These are phyloP conservation scores for Oegoconia quadripuncta DNA, from an alignment of 2,888 invertebrate genomes.

Conservation along the genomic window DNA sequence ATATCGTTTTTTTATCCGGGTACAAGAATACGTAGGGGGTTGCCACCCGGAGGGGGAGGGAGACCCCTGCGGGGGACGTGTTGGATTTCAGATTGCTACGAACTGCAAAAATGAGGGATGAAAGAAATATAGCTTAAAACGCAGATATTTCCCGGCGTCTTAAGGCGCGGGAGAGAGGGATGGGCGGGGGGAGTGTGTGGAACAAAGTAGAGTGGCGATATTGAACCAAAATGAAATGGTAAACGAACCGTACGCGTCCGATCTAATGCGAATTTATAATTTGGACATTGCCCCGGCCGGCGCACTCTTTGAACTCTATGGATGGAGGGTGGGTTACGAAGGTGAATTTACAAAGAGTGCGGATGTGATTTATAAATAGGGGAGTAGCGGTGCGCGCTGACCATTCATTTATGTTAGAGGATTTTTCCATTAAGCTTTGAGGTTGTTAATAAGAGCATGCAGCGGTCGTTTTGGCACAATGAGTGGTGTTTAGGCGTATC, in stretches of 20 bases:
- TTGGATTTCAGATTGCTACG: slow-evolving; percentile 80
- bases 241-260: slow-evolving; percentile 79
- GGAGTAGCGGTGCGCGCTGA: slow-evolving; percentile 47
- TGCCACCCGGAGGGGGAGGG: slow-evolving; percentile 62
- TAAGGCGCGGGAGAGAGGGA: slow-evolving; percentile 62
- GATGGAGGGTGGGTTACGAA: slow-evolving; percentile 53
- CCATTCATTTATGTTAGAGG: slow-evolving; percentile 50
- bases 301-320: slow-evolving; percentile 68
- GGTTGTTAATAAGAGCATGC: slow-evolving; percentile 47
- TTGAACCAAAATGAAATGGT: slow-evolving; percentile 79
- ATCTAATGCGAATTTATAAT: slow-evolving; percentile 80
- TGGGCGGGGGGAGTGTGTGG: slow-evolving; percentile 65
- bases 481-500: slow-evolving; percentile 73
- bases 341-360: slow-evolving; percentile 70
- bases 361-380: slow-evolving; percentile 71
- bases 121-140: slow-evolving; percentile 81
- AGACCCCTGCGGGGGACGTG: slow-evolving; percentile 75
- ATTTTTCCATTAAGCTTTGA: slow-evolving; percentile 50
- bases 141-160: slow-evolving; percentile 80
- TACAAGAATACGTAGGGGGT: slow-evolving; percentile 70
- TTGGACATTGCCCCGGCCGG: slow-evolving; percentile 73
- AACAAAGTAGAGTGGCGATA: slow-evolving; percentile 79
- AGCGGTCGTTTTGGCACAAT: slow-evolving; percentile 55
- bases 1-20: slow-evolving; percentile 79
- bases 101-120: slow-evolving; percentile 81